Evolutionary conservation across 2,888 invertebrate genomes (phyloP).

Genomic region (Trilocha varians): DNA sequence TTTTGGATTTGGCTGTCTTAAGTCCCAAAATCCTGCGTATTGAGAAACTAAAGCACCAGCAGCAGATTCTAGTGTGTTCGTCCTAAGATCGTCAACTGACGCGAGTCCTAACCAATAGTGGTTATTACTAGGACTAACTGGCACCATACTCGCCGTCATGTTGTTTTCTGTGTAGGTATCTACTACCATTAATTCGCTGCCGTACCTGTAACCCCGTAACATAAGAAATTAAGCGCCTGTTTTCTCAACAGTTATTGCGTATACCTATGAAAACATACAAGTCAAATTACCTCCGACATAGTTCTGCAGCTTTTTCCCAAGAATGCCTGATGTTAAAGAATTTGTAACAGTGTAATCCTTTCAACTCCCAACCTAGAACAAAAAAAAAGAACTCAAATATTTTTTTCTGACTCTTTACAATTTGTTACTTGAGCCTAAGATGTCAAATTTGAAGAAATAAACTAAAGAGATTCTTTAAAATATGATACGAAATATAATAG

Average conservation of each 20-base stretch:
- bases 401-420: constrained; percentile 4
- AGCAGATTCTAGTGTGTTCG: constrained; percentile 95
- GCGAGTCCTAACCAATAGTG: constrained; percentile 94
- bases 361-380: constrained; percentile 92
- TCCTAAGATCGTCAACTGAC: constrained; percentile 91
- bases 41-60: constrained; percentile 92
- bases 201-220: constrained; percentile 86
- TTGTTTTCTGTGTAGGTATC: constrained; percentile 94
- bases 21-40: constrained; percentile 95
- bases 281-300: constrained; percentile 91
- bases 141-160: constrained; percentile 86
- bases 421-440: no score
- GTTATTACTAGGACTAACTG: constrained; percentile 77
- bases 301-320: constrained; percentile 95
- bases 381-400: constrained; percentile 22
- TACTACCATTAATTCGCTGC: constrained; percentile 93
- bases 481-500: no score
- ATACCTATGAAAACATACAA: no score
- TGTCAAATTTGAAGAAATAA: no score
- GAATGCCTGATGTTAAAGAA: constrained; percentile 96
- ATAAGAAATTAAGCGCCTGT: no score
- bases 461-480: no score
- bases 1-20: constrained; percentile 89
- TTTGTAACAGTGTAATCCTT: constrained; percentile 94
- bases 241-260: no score